These are phyloP conservation scores for Sminthurides bifidus DNA, from an alignment of 1,140 invertebrate species.

Conservation along the genomic window DNA sequence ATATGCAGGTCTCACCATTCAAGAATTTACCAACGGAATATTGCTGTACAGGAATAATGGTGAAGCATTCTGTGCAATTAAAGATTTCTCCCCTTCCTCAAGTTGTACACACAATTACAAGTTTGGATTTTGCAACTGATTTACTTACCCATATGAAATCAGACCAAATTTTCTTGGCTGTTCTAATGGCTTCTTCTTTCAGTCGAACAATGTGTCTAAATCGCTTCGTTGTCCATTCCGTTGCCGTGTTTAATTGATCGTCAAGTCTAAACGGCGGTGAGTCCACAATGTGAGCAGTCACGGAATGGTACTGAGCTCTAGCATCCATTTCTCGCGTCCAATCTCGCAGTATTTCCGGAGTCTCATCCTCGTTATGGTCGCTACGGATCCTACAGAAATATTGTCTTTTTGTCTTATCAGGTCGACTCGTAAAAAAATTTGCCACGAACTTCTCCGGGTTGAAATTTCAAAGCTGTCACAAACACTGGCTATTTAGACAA, in stretches of 20 bases:
- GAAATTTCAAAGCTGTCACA: not conserved
- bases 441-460: not conserved
- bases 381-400: conserved; percentile 73
- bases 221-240: conserved; percentile 61
- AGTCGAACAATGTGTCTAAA: conserved; percentile 70
- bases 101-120: not conserved
- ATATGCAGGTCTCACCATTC: no score
- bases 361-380: conserved; percentile 76
- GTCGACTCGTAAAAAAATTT: not conserved
- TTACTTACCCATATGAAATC: conserved; percentile 65
- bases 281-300: conserved; percentile 51
- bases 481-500: no score
- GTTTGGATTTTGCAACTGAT: not conserved
- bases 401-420: no score
- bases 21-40: not conserved
- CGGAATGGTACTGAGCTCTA: conserved; percentile 51
- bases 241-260: conserved; percentile 51
- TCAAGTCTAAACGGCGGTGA: conserved; percentile 37
- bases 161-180: conserved; percentile 63
- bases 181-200: conserved; percentile 62
- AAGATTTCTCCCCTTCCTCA: not conserved
- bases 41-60: not conserved
- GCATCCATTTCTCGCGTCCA: conserved; percentile 54
- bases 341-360: conserved; percentile 53
- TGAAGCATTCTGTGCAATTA: not conserved